Conservation (phyloP, 2,888 invertebrate species). For the Poecilobothrus nobilitatus region DNA sequence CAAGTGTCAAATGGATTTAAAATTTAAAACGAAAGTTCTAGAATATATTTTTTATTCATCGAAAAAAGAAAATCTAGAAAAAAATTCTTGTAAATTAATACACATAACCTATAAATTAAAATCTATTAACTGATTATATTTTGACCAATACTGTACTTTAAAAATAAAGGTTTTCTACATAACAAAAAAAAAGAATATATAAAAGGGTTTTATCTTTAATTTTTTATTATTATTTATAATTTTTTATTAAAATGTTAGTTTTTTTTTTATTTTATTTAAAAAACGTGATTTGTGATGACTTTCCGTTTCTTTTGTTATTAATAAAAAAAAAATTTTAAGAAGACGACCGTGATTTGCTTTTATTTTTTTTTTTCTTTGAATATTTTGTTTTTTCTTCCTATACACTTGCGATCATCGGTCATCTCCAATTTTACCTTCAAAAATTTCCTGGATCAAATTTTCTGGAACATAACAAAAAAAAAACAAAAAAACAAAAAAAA, state of each 20-base stretch:
- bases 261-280: not conserved
- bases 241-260: no score
- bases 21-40: no score
- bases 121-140: no score
- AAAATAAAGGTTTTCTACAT: not conserved
- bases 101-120: no score
- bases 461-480: not conserved
- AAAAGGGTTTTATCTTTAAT: not conserved
- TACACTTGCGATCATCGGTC: not conserved
- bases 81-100: no score
- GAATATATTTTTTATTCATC: no score
- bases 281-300: constrained; percentile 6
- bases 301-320: not conserved
- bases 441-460: not conserved
- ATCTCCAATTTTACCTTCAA: not conserved
- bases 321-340: not conserved
- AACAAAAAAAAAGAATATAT: not conserved
- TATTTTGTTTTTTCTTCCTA: not conserved
- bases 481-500: not conserved
- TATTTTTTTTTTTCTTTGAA: no score
- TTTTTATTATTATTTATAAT: not conserved
- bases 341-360: not conserved
- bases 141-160: no score
- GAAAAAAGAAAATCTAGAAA: no score
- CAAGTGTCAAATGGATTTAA: no score